Percentiles rank a stretch among this genome's conserved stretches.
These are phyloP conservation scores for Lasioglossum malachurum DNA, from an alignment of 2,888 invertebrate species.

Conservation along the genomic window DNA sequence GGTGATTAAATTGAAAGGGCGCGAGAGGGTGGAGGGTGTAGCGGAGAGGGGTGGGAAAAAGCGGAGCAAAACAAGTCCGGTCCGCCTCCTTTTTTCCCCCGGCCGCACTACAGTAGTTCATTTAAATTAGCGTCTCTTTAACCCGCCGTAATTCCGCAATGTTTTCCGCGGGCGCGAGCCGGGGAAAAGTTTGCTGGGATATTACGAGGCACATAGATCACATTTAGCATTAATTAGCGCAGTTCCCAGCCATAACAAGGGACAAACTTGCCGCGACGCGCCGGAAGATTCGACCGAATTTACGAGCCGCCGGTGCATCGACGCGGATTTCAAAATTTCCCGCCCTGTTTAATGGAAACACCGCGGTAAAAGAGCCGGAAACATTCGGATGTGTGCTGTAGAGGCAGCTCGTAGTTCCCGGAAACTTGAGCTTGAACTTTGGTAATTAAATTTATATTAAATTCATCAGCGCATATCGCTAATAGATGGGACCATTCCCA, in stretches of 20 bases:
- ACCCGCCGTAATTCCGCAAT: constrained; percentile 55
- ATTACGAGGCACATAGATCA: constrained; percentile 55
- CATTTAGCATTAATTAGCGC: constrained; percentile 59
- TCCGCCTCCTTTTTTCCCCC: constrained; percentile 10
- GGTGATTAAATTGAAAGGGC: constrained; percentile 56
- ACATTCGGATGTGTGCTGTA: background rate
- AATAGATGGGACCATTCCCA: background rate
- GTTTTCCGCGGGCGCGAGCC: constrained; percentile 39
- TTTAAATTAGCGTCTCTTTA: constrained; percentile 62
- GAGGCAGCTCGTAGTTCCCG: background rate
- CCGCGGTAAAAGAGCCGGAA: background rate
- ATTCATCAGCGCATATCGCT: background rate
- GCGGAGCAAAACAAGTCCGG: constrained; percentile 34
- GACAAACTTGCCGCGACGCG: constrained; percentile 26
- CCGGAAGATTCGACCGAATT: constrained; percentile 23
- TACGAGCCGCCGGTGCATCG: constrained; percentile 2
- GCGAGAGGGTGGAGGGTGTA: background rate
- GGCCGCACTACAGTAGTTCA: constrained; percentile 54
- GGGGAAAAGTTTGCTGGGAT: constrained; percentile 35
- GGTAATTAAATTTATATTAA: constrained; percentile 6
- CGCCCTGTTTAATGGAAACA: background rate
- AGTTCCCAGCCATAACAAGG: constrained; percentile 31
- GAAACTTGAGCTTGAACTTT: background rate
- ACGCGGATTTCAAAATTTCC: constrained; percentile 1
- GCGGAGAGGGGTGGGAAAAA: constrained; percentile 16